phyloP scores from a whole-genome alignment of 2,113 vertebrate genomes.

The Thalassarche chlororhynchos region DNA sequence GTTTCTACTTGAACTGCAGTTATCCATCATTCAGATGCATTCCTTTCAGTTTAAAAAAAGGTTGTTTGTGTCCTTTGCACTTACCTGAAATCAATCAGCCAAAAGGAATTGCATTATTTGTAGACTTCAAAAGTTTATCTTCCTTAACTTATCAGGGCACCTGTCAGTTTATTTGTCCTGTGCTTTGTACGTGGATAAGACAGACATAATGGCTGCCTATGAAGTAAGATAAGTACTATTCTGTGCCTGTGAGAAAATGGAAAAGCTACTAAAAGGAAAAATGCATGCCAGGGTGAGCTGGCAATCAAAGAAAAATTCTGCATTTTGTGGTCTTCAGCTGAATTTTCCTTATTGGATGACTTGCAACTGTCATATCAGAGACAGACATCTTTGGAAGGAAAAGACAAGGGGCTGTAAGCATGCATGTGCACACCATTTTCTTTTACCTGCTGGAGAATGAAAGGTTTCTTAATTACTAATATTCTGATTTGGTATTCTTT shows the following conservation, averaged over 20 bases:
- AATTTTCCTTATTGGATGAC: neutral
- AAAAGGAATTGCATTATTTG: neutral
- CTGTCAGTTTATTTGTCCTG: neutral
- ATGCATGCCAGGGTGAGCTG: neutral
- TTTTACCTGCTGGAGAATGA: neutral
- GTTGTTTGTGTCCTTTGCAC: neutral
- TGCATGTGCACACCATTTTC: neutral
- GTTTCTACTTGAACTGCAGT: neutral
- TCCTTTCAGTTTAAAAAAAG: neutral
- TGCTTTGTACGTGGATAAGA: neutral
- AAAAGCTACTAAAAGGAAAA: conserved; percentile 22
- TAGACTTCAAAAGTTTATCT: conserved; percentile 4
- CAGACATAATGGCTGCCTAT: neutral
- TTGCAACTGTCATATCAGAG: neutral
- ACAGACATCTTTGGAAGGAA: neutral
- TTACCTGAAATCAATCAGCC: conserved; percentile 12
- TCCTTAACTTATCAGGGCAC: neutral
- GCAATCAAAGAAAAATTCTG: neutral
- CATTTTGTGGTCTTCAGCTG: neutral
- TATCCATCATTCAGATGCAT: neutral
- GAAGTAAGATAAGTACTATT: neutral
- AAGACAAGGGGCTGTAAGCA: neutral
- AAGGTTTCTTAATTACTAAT: neutral
- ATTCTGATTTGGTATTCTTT: neutral
- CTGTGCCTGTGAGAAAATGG: neutral